Percentiles rank a stretch among this genome's conserved stretches.
phyloP scores from a whole-genome alignment of 1,140 invertebrate genomes.

The Oedothorax gibbosus region DNA sequence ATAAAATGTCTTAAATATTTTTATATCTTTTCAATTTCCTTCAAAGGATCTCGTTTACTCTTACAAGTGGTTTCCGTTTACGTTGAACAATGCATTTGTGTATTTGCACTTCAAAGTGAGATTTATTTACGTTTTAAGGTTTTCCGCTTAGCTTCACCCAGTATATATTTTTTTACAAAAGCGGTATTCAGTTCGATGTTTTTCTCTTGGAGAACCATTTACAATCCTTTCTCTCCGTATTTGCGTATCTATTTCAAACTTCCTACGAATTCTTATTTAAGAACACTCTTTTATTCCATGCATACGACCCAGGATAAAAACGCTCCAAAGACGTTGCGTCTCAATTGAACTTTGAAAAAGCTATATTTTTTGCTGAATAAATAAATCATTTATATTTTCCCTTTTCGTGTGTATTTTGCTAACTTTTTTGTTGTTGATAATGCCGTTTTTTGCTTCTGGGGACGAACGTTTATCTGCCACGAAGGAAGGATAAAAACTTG shows the following conservation, averaged over 20 bases:
- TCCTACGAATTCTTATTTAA: neutral
- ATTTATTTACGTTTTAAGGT: neutral
- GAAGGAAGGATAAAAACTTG: slow-evolving; percentile 24
- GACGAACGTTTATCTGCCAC: slow-evolving; percentile 22
- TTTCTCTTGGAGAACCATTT: neutral
- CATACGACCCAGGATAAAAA: neutral
- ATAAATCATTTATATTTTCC: slow-evolving; percentile 15
- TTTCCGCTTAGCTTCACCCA: neutral
- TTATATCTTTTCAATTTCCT: neutral
- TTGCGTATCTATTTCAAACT: neutral
- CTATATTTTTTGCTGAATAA: slow-evolving; percentile 4
- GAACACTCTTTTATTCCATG: slow-evolving; percentile 3
- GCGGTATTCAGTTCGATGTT: neutral
- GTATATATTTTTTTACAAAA: neutral
- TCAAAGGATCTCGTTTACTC: neutral
- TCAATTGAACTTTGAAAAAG: no score
- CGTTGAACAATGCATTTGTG: neutral
- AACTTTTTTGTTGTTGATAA: slow-evolving; percentile 9
- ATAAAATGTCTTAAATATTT: neutral
- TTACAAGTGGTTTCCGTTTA: neutral
- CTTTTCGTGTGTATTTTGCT: neutral
- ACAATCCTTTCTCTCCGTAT: neutral
- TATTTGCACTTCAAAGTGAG: neutral
- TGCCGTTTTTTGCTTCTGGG: neutral
- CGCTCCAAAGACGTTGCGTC: no score